These are phyloP conservation scores for Drosophila pectinifera DNA, from an alignment of 1,140 invertebrate species.

Conservation along the genomic window DNA sequence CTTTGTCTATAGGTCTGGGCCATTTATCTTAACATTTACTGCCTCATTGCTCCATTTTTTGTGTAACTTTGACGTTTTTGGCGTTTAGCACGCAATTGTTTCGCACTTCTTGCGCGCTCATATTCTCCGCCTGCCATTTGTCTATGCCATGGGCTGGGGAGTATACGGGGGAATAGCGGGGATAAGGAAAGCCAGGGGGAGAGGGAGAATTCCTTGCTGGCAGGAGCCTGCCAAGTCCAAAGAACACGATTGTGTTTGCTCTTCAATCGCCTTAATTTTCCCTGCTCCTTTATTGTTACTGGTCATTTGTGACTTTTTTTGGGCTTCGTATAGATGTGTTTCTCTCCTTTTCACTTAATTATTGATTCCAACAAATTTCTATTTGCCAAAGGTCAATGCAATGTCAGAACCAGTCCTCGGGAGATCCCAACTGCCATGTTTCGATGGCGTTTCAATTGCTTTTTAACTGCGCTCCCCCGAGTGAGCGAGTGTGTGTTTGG, in stretches of 20 bases:
- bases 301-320: conserved; percentile 64
- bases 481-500: conserved; percentile 3
- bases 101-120: conserved; percentile 69
- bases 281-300: conserved; percentile 56
- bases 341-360: conserved; percentile 67
- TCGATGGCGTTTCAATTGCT: conserved; percentile 64
- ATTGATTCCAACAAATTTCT: conserved; percentile 71
- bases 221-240: conserved; percentile 34
- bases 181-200: background rate
- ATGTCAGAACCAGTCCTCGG: conserved; percentile 58
- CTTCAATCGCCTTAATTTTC: conserved; percentile 58
- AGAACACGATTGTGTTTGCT: conserved; percentile 61
- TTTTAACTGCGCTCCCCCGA: conserved; percentile 64
- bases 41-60: conserved; percentile 56
- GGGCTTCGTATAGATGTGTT: conserved; percentile 29
- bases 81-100: conserved; percentile 82
- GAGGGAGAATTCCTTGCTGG: conserved; percentile 1
- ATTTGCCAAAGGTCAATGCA: conserved; percentile 72
- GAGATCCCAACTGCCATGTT: conserved; percentile 53
- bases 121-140: conserved; percentile 54
- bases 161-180: background rate
- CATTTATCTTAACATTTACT: conserved; percentile 77
- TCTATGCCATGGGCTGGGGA: conserved; percentile 28
- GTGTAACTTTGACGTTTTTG: conserved; percentile 74
- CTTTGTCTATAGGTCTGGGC: conserved; percentile 25